Conservation (phyloP, 1,140 invertebrate genomes). For the Pogonomyrmex barbatus region DNA sequence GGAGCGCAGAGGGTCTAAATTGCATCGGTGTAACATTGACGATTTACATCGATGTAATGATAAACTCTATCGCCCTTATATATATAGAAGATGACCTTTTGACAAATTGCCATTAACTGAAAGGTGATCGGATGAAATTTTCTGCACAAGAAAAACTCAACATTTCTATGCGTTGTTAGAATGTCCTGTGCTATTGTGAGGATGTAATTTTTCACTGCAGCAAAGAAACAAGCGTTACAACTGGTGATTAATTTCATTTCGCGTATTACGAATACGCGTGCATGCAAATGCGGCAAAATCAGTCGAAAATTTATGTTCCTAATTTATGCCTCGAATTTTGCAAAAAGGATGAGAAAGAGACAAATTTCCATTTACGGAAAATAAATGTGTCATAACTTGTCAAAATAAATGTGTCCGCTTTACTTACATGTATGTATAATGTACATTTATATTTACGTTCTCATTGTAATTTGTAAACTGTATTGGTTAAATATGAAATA, state of each 20-base stretch:
- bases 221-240: background rate
- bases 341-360: background rate
- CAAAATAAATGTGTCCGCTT: background rate
- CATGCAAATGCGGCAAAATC: background rate
- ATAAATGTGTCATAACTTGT: too few species aligned
- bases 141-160: background rate
- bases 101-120: background rate
- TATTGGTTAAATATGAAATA: too few species aligned
- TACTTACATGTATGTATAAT: background rate
- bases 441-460: background rate
- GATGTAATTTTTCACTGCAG: too few species aligned
- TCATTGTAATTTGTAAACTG: too few species aligned
- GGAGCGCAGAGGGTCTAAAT: background rate
- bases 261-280: background rate
- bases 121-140: background rate
- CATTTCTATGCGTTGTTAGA: background rate
- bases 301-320: background rate
- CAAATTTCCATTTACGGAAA: background rate
- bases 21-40: constrained; percentile 4
- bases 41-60: background rate
- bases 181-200: background rate
- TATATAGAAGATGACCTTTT: background rate
- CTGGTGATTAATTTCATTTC: background rate
- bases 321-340: background rate
- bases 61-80: background rate